These are phyloP conservation scores for Macrophya alboannulata DNA, from an alignment of 2,888 invertebrate species.

Conservation along the genomic window DNA sequence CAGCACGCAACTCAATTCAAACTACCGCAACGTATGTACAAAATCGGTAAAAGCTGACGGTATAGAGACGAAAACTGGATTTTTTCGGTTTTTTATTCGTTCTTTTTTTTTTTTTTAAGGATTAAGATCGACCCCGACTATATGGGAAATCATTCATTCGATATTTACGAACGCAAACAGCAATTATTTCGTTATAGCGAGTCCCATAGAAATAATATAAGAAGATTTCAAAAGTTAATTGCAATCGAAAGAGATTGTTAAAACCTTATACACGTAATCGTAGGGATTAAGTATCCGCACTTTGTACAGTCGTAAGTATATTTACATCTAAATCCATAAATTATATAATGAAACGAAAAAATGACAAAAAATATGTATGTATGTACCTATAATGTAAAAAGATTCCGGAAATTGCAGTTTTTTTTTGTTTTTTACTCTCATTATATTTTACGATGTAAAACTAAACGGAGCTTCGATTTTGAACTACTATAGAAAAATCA, in stretches of 20 bases:
- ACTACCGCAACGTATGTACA: not conserved
- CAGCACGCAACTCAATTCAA: not conserved
- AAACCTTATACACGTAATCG: constrained; percentile 11
- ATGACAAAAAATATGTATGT: too few species aligned
- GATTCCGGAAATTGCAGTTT: too few species aligned
- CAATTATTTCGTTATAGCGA: not conserved
- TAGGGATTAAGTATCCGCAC: not conserved
- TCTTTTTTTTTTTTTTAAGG: too few species aligned
- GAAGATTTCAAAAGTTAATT: not conserved
- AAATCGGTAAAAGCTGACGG: too few species aligned
- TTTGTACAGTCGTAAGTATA: not conserved
- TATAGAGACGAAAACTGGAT: not conserved
- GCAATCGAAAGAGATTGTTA: not conserved
- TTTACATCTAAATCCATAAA: not conserved
- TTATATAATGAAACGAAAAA: too few species aligned
- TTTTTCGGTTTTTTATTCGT: not conserved
- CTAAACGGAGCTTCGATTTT: too few species aligned
- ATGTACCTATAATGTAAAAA: too few species aligned
- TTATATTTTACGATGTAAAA: too few species aligned
- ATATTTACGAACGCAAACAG: not conserved
- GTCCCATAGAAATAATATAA: not conserved
- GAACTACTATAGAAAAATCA: too few species aligned
- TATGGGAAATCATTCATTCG: not conserved
- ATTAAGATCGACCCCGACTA: too few species aligned
- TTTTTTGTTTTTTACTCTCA: too few species aligned